Percentiles rank a stretch among this genome's conserved stretches.
phyloP scores from a whole-genome alignment of 2,113 vertebrate genomes.

The Daubentonia madagascariensis region DNA sequence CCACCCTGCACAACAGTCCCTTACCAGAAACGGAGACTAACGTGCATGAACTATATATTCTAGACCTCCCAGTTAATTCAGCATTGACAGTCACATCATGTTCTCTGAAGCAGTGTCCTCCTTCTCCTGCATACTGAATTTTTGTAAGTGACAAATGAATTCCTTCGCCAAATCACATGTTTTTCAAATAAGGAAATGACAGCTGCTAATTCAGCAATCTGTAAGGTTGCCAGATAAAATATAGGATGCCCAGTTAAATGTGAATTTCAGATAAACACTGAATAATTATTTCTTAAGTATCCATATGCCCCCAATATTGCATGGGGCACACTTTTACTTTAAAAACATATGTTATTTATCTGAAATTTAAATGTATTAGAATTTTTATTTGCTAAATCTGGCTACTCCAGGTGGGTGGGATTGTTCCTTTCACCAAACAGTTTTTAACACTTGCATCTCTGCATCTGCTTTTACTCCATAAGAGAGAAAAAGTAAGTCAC shows the following conservation, averaged over 20 bases:
- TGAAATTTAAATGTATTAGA: neutral
- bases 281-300: neutral
- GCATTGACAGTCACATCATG: too few species aligned
- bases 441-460: neutral
- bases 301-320: neutral
- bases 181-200: neutral
- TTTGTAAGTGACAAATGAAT: neutral
- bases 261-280: neutral
- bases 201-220: neutral
- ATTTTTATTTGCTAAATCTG: neutral
- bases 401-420: too few species aligned
- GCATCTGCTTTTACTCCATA: neutral
- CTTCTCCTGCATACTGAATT: neutral
- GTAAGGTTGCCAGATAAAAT: neutral
- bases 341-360: neutral
- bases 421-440: neutral
- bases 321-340: neutral
- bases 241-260: neutral
- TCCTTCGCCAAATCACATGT: neutral
- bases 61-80: neutral
- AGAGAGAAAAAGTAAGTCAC: neutral
- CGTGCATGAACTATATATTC: neutral
- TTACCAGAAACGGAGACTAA: neutral
- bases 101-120: neutral
- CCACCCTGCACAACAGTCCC: accelerated